Percentiles rank a stretch among this genome's conserved stretches.
Evolutionary conservation across 2,113 vertebrate species (phyloP).

Genomic region (Piaya cayana): DNA sequence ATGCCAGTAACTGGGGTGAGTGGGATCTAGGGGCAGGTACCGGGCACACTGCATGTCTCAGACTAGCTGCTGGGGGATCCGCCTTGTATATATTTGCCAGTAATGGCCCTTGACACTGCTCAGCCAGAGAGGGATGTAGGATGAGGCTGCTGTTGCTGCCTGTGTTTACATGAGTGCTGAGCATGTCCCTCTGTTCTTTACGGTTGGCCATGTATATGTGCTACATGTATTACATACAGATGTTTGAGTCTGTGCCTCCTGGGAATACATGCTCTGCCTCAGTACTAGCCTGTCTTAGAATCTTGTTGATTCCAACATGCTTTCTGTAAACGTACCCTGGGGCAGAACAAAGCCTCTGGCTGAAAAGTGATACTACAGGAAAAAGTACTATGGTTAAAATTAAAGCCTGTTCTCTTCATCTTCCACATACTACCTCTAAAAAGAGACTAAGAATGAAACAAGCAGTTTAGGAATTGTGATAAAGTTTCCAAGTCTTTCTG

Average conservation of each 20-base stretch:
- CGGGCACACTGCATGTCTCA: not conserved
- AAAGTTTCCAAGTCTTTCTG: not conserved
- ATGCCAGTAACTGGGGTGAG: not conserved
- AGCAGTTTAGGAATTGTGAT: not conserved
- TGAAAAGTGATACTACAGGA: not conserved
- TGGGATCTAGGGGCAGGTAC: not conserved
- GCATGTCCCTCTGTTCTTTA: not conserved
- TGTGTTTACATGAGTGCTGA: not conserved
- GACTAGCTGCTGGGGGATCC: not conserved
- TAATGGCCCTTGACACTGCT: not conserved
- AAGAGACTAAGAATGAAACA: not conserved
- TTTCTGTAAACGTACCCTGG: not conserved
- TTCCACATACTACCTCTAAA: not conserved
- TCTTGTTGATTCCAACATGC: not conserved
- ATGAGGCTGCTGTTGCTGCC: not conserved
- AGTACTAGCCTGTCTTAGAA: not conserved
- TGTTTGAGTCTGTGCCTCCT: not conserved
- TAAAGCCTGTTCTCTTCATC: not conserved
- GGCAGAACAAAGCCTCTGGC: not conserved
- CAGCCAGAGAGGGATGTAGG: not conserved
- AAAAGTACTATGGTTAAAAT: not conserved
- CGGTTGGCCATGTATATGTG: not conserved
- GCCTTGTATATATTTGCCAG: no score
- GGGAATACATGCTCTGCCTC: not conserved
- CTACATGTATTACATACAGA: not conserved